These are phyloP conservation scores for Anolis sagrei DNA, from an alignment of 2,113 vertebrate genomes.

Conservation along the genomic window DNA sequence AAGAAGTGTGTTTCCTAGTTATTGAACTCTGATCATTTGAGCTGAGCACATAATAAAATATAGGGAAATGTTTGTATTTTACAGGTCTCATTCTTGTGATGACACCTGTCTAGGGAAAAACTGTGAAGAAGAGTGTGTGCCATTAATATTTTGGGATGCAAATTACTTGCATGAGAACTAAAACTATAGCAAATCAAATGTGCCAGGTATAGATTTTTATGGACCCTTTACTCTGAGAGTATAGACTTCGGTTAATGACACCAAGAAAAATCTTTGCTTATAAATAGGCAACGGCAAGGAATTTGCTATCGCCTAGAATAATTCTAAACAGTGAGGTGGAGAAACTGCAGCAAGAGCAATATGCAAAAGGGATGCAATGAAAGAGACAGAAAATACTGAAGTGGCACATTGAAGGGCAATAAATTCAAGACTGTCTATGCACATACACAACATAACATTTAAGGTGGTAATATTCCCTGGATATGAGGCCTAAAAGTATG, in stretches of 20 bases:
- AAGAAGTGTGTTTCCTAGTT: background rate
- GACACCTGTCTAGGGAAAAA: slow-evolving; percentile 17
- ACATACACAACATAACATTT: slow-evolving; percentile 25
- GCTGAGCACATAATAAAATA: slow-evolving; percentile 26
- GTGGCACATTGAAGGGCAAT: background rate
- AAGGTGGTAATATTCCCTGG: slow-evolving; percentile 10
- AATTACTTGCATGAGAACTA: slow-evolving; percentile 19
- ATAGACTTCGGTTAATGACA: slow-evolving; percentile 24
- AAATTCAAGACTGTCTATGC: slow-evolving; percentile 35
- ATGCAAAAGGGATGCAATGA: slow-evolving; percentile 18
- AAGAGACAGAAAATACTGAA: background rate
- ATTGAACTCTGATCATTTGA: slow-evolving; percentile 18
- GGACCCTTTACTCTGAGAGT: background rate
- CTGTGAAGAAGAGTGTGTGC: background rate
- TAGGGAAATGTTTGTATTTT: slow-evolving; percentile 32
- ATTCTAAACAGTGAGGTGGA: slow-evolving; percentile 8
- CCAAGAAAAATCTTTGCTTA: slow-evolving; percentile 24
- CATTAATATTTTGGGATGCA: background rate
- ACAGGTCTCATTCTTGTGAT: slow-evolving; percentile 37
- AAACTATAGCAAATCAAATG: slow-evolving; percentile 21
- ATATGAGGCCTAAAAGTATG: slow-evolving; percentile 11
- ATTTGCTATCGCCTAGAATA: slow-evolving; percentile 13
- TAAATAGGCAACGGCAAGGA: background rate
- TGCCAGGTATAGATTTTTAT: slow-evolving; percentile 34
- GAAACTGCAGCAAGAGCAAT: slow-evolving; percentile 8